phyloP scores from a whole-genome alignment of 2,113 vertebrate species.

The Donacobius atricapilla region DNA sequence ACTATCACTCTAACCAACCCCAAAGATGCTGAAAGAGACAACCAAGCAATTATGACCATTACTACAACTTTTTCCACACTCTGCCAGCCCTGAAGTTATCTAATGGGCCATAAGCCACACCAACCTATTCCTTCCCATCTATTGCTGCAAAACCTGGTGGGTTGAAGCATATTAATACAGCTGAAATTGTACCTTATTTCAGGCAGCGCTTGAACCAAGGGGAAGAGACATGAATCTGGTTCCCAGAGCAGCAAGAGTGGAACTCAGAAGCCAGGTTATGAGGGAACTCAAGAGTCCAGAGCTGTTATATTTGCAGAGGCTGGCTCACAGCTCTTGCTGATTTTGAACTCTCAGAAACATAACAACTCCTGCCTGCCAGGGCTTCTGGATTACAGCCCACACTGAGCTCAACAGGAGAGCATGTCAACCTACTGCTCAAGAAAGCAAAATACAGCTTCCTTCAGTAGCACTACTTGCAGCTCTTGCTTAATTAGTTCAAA shows the following conservation, averaged over 20 bases:
- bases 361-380: not conserved
- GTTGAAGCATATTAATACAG: not conserved
- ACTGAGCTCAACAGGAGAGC: not conserved
- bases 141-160: not conserved
- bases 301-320: not conserved
- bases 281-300: not conserved
- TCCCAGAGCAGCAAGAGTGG: not conserved
- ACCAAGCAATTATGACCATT: not conserved
- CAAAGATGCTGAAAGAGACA: not conserved
- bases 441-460: slow-evolving; percentile 11
- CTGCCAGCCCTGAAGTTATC: not conserved
- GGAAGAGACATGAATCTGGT: not conserved
- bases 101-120: not conserved
- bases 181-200: not conserved
- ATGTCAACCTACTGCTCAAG: not conserved
- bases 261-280: not conserved
- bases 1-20: not conserved
- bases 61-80: not conserved
- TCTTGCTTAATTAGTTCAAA: not conserved
- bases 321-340: not conserved
- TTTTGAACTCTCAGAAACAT: not conserved
- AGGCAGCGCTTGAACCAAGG: not conserved
- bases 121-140: not conserved
- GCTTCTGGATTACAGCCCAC: slow-evolving; percentile 3
- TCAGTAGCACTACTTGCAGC: not conserved